Conservation (phyloP, 2,797 vertebrate genomes). For the Falco naumanni region DNA sequence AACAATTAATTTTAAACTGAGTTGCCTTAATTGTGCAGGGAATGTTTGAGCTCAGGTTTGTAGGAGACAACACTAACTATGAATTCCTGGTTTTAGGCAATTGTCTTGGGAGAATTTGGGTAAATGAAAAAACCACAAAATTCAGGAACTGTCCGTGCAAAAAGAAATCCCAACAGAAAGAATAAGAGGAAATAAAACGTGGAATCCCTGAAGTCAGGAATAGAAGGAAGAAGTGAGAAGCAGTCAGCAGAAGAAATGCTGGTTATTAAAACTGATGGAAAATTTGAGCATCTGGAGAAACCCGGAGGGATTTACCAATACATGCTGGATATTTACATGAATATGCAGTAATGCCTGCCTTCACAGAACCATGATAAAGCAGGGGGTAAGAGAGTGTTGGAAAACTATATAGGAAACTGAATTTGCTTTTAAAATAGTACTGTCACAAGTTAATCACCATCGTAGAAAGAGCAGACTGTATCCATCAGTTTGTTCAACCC, state of each 20-base stretch:
- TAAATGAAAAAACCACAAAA: neutral
- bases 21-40: neutral
- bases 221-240: slow-evolving; percentile 17
- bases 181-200: slow-evolving; percentile 17
- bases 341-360: neutral
- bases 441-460: neutral
- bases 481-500: neutral
- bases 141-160: neutral
- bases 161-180: neutral
- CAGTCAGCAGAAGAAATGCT: neutral
- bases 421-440: neutral
- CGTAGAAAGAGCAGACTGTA: neutral
- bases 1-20: neutral
- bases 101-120: neutral
- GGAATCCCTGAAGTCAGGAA: neutral
- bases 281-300: neutral
- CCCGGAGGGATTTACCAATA: neutral
- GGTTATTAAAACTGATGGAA: neutral
- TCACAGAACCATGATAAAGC: neutral
- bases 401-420: neutral
- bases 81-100: neutral
- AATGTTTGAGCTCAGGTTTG: neutral
- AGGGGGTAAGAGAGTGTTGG: neutral
- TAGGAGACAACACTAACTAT: neutral
- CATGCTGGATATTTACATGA: neutral